A percentile compares a stretch with the other conserved stretches of the same genome.
Evolutionary conservation across 1,140 invertebrate genomes (phyloP).

Genomic region (Chrysopa pallens): DNA sequence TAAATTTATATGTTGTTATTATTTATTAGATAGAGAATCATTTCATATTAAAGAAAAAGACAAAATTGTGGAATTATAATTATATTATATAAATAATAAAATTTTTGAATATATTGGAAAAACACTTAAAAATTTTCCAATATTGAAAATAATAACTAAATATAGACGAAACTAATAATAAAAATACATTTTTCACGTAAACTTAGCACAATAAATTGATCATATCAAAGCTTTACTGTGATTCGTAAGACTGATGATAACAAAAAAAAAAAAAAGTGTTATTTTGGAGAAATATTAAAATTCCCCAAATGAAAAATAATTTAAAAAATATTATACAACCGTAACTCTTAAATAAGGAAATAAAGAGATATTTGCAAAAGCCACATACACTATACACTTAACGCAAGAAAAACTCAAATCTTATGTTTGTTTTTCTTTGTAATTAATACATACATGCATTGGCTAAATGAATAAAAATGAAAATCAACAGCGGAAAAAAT

Average conservation of each 20-base stretch:
- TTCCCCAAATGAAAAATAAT: not conserved
- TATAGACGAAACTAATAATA: constrained; percentile 1
- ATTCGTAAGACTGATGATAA: constrained; percentile 26
- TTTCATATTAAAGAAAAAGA: not conserved
- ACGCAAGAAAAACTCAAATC: too few species aligned
- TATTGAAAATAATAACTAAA: not conserved
- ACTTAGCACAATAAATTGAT: constrained; percentile 27
- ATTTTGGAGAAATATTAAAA: constrained; percentile 15
- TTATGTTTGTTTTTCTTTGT: too few species aligned
- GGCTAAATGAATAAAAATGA: too few species aligned
- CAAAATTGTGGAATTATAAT: not conserved
- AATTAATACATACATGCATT: too few species aligned
- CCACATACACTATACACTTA: too few species aligned
- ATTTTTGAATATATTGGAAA: not conserved
- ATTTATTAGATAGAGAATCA: too few species aligned
- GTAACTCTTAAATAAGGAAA: too few species aligned
- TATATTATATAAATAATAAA: not conserved
- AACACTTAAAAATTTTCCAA: not conserved
- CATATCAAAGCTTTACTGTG: constrained; percentile 28
- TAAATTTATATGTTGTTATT: too few species aligned
- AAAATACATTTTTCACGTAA: constrained; percentile 5
- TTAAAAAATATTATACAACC: too few species aligned
- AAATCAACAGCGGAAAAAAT: too few species aligned
- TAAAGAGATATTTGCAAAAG: too few species aligned
- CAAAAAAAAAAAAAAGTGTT: constrained; percentile 8